Conservation (phyloP, 2,113 vertebrate genomes). For the Epinephelus moara region DNA sequence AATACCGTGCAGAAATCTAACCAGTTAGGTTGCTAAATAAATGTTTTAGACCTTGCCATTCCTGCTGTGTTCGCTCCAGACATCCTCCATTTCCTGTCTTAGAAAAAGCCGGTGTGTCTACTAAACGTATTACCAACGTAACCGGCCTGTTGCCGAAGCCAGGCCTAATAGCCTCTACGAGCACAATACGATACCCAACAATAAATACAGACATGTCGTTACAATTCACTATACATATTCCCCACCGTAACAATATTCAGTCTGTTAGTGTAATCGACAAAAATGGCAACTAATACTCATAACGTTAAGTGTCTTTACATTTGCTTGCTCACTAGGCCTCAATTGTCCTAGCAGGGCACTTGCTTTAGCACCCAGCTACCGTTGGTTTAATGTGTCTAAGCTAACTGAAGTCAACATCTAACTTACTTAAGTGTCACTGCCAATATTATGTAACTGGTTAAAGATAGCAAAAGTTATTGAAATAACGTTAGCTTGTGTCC, state of each 20-base stretch:
- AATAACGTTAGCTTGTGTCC: neutral
- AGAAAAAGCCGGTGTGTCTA: neutral
- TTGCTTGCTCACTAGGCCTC: slow-evolving; percentile 3
- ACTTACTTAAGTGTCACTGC: too few relatives aligned
- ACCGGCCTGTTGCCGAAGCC: neutral
- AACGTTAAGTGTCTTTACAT: rapidly evolving
- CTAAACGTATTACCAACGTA: slow-evolving; percentile 29
- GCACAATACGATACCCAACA: rapidly evolving
- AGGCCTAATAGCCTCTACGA: neutral
- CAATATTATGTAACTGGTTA: neutral
- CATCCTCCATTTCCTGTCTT: neutral
- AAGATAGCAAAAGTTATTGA: too few relatives aligned
- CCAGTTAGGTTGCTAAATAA: too few relatives aligned
- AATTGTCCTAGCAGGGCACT: rapidly evolving
- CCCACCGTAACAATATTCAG: neutral
- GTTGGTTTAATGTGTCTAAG: too few relatives aligned
- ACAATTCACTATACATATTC: neutral
- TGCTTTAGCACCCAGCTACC: too few relatives aligned
- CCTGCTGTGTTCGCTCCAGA: neutral
- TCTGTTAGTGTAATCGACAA: neutral
- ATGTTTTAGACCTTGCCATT: neutral
- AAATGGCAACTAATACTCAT: rapidly evolving
- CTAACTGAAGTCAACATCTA: neutral
- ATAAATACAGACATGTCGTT: neutral
- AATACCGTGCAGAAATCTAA: too few relatives aligned